Percentiles rank a stretch among this genome's conserved stretches.
Conservation (phyloP, 2,113 vertebrate genomes). For the Thermophis baileyi region DNA sequence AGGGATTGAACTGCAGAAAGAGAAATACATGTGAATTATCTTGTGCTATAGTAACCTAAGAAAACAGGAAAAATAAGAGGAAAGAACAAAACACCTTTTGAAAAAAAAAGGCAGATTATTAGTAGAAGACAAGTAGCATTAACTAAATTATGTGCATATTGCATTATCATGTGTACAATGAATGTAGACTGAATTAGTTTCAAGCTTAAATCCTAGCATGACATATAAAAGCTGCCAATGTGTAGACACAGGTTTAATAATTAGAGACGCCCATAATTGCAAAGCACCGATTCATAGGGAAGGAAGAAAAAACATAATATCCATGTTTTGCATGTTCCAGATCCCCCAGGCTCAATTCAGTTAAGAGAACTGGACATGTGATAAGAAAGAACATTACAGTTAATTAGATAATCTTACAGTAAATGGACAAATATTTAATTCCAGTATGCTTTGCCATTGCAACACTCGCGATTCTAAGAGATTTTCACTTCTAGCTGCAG, state of each 20-base stretch:
- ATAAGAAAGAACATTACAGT: neutral
- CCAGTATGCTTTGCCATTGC: neutral
- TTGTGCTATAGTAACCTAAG: neutral
- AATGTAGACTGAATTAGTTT: neutral
- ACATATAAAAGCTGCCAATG: neutral
- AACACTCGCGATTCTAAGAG: neutral
- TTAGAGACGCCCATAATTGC: neutral
- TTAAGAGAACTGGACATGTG: neutral
- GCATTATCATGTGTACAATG: neutral
- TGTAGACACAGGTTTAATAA: neutral
- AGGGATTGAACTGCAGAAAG: neutral
- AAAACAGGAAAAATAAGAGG: neutral
- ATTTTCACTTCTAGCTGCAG: neutral
- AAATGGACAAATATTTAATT: neutral
- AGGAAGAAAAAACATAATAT: neutral
- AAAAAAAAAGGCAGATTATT: neutral
- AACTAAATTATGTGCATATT: neutral
- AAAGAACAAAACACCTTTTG: rapidly evolving
- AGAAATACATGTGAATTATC: neutral
- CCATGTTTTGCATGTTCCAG: neutral
- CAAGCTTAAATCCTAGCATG: neutral
- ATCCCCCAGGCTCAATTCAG: neutral
- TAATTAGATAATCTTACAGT: neutral
- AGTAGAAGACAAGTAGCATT: neutral
- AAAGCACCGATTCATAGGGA: neutral